Percentiles rank a stretch among this genome's conserved stretches.
phyloP scores from a whole-genome alignment of 2,113 vertebrate genomes.

The Emberiza fucata region DNA sequence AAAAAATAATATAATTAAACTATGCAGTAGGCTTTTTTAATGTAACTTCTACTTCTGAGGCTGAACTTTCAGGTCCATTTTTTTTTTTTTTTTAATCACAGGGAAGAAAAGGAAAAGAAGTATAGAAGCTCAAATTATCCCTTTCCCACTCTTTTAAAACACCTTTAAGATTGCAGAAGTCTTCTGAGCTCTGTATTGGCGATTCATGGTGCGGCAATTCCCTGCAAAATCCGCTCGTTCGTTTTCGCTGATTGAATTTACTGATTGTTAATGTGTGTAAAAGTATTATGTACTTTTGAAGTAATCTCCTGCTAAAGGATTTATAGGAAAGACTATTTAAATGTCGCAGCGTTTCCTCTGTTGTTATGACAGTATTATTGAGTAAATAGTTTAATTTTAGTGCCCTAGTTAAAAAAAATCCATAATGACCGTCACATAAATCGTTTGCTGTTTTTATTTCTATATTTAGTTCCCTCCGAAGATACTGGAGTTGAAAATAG shows the following conservation, averaged over 20 bases:
- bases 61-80: conserved; percentile 52
- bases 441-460: conserved; percentile 63
- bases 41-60: background rate
- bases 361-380: conserved; percentile 70
- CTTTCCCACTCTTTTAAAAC: conserved; percentile 5
- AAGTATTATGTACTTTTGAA: conserved; percentile 65
- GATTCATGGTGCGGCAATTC: conserved; percentile 58
- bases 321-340: conserved; percentile 70
- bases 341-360: conserved; percentile 47
- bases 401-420: conserved; percentile 69
- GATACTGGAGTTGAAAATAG: conserved; percentile 70
- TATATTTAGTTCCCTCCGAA: conserved; percentile 65
- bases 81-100: conserved; percentile 24
- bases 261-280: conserved; percentile 69
- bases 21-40: background rate
- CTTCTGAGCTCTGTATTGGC: conserved; percentile 33
- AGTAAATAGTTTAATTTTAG: conserved; percentile 76
- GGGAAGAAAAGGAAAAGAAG: conserved; percentile 16
- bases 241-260: conserved; percentile 66
- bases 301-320: conserved; percentile 61
- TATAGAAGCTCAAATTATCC: conserved; percentile 24
- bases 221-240: conserved; percentile 50
- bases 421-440: conserved; percentile 61
- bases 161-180: conserved; percentile 25
- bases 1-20: conserved; percentile 42